phyloP scores from a whole-genome alignment of 1,140 invertebrate genomes.

The Uloborus diversus region DNA sequence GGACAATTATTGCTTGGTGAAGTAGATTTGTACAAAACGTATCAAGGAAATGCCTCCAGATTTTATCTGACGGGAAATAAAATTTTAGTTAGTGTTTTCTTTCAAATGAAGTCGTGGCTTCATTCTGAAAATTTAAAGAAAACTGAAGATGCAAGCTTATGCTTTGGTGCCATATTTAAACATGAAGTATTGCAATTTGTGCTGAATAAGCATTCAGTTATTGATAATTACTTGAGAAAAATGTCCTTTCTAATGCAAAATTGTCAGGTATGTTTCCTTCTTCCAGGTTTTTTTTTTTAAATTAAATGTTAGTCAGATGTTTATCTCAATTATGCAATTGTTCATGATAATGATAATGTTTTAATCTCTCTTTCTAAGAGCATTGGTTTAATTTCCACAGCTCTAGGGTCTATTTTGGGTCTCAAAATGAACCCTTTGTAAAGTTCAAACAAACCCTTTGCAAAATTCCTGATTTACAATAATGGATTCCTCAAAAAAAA shows the following conservation, averaged over 20 bases:
- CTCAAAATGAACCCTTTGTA: too few species aligned
- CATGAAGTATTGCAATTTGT: neutral
- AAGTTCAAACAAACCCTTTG: too few species aligned
- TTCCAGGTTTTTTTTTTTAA: too few species aligned
- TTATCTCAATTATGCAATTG: too few species aligned
- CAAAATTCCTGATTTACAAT: too few species aligned
- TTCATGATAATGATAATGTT: too few species aligned
- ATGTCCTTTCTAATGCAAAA: neutral
- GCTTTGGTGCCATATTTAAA: constrained; percentile 27
- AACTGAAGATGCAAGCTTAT: constrained; percentile 8
- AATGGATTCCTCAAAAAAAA: too few species aligned
- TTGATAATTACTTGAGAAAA: constrained; percentile 22
- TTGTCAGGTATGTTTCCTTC: neutral
- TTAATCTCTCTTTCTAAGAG: too few species aligned
- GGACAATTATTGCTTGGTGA: constrained; percentile 35
- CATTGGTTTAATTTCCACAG: too few species aligned
- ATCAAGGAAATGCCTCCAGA: constrained; percentile 28
- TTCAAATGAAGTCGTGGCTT: constrained; percentile 7
- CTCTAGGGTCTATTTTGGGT: too few species aligned
- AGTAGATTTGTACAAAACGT: constrained; percentile 17
- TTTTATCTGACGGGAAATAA: constrained; percentile 32
- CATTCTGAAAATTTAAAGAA: neutral
- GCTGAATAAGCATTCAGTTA: neutral
- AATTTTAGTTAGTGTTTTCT: constrained; percentile 14
- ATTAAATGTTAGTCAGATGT: too few species aligned